Evolutionary conservation across 2,888 invertebrate genomes (phyloP), one percentile per base, ranked within the genome.

Genomic region (Andrena fulva): DNA sequence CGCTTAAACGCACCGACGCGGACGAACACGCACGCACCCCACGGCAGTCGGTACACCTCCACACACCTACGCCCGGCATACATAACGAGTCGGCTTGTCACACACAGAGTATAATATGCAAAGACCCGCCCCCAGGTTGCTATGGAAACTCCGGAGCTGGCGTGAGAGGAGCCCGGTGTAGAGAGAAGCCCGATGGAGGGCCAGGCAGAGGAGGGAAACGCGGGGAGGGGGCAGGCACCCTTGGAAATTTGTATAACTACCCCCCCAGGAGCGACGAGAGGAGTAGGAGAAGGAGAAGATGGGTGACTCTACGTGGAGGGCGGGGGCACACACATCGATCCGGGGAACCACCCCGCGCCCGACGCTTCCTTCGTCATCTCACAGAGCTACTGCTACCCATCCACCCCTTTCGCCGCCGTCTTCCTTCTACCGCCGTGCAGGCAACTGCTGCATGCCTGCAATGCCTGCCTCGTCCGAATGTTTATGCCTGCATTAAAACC

Each of bases 191-290:
- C 71, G 78, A 50, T 64, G 73, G 76, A 77, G 81, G 63, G 60
- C 67, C 63, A 79, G 70, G 80, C 67, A 67, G 70, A 77, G 80
- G 83, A 86, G 85, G 82, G 85, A 76, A 67, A 68, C 80, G 84
- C 62, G 80, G 84, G 85, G 81, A 87, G 88, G 88, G 88, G 90
- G 91, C 92, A 92, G 92, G 93, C 92, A 93, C 93, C 92, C 93
- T 93, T 93, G 92, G 92, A 93, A 93, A 93, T 93, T 93, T 93
- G 93, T 93, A 93, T 93, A 93, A 93, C 93, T 93, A 93, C 92
- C 92, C 92, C 93, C 91, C 93, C 91, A 91, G 90, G 90, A 91
- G 90, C 88, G 90, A 90, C 84, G 88, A 80, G 84, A 80, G 80
- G 72, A 73, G 70, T 33, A 62, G 54, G 83, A 59, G 56, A 31